phyloP scores from a whole-genome alignment of 2,888 invertebrate genomes.

The Tetramorium bicarinatum region DNA sequence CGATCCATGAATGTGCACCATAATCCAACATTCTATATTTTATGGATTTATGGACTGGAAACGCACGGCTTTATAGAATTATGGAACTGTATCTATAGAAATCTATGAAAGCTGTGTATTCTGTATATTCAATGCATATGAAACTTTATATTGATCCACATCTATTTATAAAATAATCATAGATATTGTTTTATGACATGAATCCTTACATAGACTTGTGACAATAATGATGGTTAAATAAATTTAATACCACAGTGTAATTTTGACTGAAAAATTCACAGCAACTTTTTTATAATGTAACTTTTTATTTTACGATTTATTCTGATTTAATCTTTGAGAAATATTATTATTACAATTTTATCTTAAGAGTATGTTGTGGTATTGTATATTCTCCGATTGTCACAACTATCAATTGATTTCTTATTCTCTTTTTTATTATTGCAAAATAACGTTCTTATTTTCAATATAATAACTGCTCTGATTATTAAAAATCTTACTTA shows the following conservation, averaged over 20 bases:
- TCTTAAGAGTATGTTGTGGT: background rate
- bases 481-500: background rate
- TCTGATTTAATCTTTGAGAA: background rate
- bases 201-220: background rate
- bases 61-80: conserved; percentile 12
- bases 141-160: background rate
- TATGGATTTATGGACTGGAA: conserved; percentile 33
- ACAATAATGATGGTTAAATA: background rate
- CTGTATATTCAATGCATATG: background rate
- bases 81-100: background rate
- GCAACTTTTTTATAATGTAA: background rate
- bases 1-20: conserved; percentile 7
- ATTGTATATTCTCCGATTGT: background rate
- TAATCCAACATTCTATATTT: conserved; percentile 13
- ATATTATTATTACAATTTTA: conserved; percentile 9
- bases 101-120: conserved; percentile 13
- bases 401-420: background rate
- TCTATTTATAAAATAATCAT: background rate
- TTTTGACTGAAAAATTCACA: conserved; percentile 1
- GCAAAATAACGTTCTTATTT: background rate
- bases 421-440: background rate
- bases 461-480: background rate
- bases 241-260: background rate
- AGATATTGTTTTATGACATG: background rate
- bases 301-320: background rate